Base-by-base conservation (phyloP, 2,113 vertebrate species). In the Engraulis encrasicolus region DNA sequence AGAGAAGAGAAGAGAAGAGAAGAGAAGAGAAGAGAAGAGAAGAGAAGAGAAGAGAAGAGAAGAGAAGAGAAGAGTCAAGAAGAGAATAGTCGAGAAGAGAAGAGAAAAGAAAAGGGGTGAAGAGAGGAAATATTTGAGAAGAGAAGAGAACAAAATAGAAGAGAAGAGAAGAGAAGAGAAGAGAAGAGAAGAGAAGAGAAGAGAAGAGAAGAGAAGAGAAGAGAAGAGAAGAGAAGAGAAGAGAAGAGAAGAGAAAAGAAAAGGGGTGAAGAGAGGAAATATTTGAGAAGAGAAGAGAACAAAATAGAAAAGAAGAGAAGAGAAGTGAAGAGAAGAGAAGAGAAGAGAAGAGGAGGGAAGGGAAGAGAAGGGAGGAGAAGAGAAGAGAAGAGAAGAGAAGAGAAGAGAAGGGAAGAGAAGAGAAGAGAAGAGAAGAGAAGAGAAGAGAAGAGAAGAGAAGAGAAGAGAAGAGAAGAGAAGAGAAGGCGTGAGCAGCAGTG, bases 401-500 rank as follows among this genome's bases (percentile, higher is more conserved):
- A 85, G 48, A 40, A 40, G 27, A 9, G 40, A 5, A 9, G 40
- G 9, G 4, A 45, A 45, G 40, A 3, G 40, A 9, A 5, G 40
- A 85, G 48, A 2, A 37, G 77, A 9, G 40, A 5, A 9, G 40
- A 45, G 4, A 45, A 45, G 40, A 3, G 40, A 9, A 5, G 40
- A 85, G 48, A 18, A 37, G 37, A 9, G 40, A 5, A 9, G 40
- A 45, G 4, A 45, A 45, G 40, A 3, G 40, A 9, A 5, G 40
- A 85, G 48, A n/a, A n/a, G n/a, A 9, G 40, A 5, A 9, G 40
- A 45, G 4, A 45, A 45, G 40, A 3, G 40, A 9, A 5, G 40
- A 85, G 48, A n/a, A n/a, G n/a, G n/a, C n/a, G n/a, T n/a, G 81
- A 86, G 79, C 27, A 15, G 78, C 52, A 38, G 18, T 71, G 66